Percentiles rank a stretch among this genome's conserved stretches.
Evolutionary conservation across 64 coral and sea anemone genomes (phyloP).

Genomic region (Montipora sp.): DNA sequence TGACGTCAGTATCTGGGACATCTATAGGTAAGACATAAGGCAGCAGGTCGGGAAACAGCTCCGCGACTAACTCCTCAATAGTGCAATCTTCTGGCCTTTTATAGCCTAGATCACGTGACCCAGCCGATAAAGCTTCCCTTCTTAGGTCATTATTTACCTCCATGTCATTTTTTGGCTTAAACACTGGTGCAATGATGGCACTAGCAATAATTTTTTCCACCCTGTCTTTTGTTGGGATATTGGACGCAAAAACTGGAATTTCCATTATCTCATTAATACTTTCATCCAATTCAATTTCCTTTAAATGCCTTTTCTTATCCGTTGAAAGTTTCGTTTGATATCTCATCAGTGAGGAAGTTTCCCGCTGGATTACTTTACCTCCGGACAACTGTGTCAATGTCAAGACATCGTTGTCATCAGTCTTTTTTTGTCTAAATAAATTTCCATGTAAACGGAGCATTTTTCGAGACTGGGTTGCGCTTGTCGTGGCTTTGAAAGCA

Average conservation of each 20-base stretch:
- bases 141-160: neutral
- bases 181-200: neutral
- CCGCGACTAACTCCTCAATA: conserved; percentile 12
- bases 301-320: neutral
- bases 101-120: neutral
- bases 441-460: too few species aligned
- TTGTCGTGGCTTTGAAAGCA: neutral
- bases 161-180: neutral
- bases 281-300: neutral
- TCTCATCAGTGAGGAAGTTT: neutral
- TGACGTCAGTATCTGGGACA: neutral
- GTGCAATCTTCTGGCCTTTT: neutral
- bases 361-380: neutral
- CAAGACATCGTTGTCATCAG: too few species aligned
- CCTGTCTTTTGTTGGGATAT: neutral
- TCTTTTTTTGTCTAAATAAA: too few species aligned
- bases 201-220: neutral
- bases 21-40: neutral
- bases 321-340: neutral
- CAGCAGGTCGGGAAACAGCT: neutral
- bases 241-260: conserved; percentile 10
- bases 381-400: too few species aligned
- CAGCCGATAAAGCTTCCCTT: neutral
- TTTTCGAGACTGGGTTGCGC: neutral
- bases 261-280: neutral